These are phyloP conservation scores for Lanius ludovicianus DNA, from an alignment of 2,113 vertebrate genomes.

Conservation along the genomic window DNA sequence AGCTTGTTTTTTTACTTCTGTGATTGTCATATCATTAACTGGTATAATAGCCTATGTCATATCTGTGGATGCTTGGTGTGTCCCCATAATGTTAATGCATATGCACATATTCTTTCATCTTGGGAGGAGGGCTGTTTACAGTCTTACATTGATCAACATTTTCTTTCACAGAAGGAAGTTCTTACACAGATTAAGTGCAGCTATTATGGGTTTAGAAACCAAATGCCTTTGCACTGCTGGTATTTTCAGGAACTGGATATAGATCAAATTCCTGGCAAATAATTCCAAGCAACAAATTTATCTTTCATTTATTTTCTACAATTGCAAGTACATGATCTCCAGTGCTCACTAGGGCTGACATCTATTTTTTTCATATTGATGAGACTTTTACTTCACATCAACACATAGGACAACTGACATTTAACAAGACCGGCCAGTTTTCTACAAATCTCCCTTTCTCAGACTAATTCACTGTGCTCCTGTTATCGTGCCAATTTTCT, in stretches of 20 bases:
- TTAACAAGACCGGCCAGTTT: background rate
- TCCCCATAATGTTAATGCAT: background rate
- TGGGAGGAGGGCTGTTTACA: background rate
- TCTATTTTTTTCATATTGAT: background rate
- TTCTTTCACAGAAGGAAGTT: background rate
- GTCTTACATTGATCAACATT: background rate
- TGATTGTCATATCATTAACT: background rate
- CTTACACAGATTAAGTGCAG: background rate
- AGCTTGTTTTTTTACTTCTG: background rate
- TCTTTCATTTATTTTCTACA: background rate
- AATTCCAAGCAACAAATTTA: background rate
- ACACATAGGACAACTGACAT: background rate
- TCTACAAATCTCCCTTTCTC: background rate
- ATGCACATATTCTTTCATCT: background rate
- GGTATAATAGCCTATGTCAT: background rate
- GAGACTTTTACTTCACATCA: background rate
- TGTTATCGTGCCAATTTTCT: background rate
- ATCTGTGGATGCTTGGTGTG: background rate
- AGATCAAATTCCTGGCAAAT: background rate
- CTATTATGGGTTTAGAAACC: background rate
- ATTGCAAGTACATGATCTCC: background rate
- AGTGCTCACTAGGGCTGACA: background rate
- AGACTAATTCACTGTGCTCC: background rate
- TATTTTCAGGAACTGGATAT: slow-evolving; percentile 1
- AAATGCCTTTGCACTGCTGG: background rate